Evolutionary conservation across 53 echinoderm and acorn worm species (phyloP).

Genomic region (Crossaster papposus): DNA sequence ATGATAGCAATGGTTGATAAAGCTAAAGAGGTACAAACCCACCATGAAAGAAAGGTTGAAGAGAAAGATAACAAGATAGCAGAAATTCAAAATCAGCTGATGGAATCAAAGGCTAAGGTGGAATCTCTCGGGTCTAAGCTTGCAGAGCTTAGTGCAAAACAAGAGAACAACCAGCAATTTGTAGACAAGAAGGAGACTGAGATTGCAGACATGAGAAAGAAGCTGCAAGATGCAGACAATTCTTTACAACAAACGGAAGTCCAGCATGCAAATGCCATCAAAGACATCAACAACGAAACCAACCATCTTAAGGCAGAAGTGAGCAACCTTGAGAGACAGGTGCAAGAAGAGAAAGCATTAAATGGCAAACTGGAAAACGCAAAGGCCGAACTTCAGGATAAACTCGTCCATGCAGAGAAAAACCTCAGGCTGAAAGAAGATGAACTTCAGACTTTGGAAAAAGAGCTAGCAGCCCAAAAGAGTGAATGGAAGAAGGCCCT

Average conservation of each 20-base stretch:
- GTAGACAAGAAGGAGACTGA: conserved; percentile 53
- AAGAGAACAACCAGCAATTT: conserved; percentile 47
- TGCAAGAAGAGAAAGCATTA: conserved; percentile 38
- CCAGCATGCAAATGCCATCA: conserved; percentile 42
- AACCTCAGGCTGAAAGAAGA: conserved; percentile 50
- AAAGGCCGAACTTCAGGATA: conserved; percentile 29
- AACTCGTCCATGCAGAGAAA: conserved; percentile 42
- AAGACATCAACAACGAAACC: conserved; percentile 69
- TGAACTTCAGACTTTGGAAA: conserved; percentile 51
- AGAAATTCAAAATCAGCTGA: conserved; percentile 66
- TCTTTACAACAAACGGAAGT: conserved; percentile 15
- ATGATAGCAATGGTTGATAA: conserved; percentile 36
- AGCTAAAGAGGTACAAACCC: conserved; percentile 33
- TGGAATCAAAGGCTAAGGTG: conserved; percentile 36
- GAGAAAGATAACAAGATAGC: conserved; percentile 70
- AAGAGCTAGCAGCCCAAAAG: conserved; percentile 47
- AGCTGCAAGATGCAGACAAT: conserved; percentile 44
- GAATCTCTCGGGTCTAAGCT: conserved; percentile 36
- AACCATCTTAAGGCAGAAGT: conserved; percentile 53
- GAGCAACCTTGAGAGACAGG: conserved; percentile 52
- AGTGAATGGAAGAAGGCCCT: conserved; percentile 57
- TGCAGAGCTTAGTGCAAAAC: conserved; percentile 52
- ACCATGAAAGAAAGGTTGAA: conserved; percentile 32
- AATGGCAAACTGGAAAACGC: conserved; percentile 10
- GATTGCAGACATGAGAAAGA: conserved; percentile 18